A percentile compares a stretch with the other conserved stretches of the same genome.
These are phyloP conservation scores for Gymnoscopelus microlampas DNA, from an alignment of 2,797 vertebrate genomes.

Conservation along the genomic window DNA sequence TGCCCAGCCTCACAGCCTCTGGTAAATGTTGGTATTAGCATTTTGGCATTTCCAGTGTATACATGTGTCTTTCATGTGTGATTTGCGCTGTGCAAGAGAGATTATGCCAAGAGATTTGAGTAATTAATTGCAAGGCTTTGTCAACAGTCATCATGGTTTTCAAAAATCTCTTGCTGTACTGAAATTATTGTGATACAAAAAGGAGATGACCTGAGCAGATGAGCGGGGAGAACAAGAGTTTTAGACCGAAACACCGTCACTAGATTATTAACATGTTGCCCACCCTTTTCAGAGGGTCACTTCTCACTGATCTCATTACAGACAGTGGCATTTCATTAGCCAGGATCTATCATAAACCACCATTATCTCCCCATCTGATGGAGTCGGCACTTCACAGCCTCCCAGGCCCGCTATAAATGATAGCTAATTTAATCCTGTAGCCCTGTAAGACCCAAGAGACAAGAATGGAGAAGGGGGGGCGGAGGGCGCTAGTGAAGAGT, in stretches of 20 bases:
- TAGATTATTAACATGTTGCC: conserved; percentile 59
- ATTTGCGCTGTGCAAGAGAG: conserved; percentile 28
- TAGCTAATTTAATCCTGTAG: conserved; percentile 75
- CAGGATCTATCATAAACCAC: conserved; percentile 74
- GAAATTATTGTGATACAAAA: not conserved
- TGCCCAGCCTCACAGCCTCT: conserved; percentile 69
- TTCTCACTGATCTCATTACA: conserved; percentile 82
- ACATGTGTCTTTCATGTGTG: conserved; percentile 54
- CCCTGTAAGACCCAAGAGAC: conserved; percentile 47
- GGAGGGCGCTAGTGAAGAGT: conserved; percentile 4
- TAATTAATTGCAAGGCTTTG: not conserved
- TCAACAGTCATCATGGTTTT: not conserved
- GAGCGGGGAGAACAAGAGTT: conserved; percentile 23
- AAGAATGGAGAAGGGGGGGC: not conserved
- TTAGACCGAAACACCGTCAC: conserved; percentile 46
- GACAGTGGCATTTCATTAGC: conserved; percentile 81
- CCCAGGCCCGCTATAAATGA: conserved; percentile 74
- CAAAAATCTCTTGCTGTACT: too few relatives aligned
- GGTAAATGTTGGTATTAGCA: conserved; percentile 87
- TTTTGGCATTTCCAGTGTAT: conserved; percentile 83
- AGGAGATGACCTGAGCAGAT: conserved; percentile 1
- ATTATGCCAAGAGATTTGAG: not conserved
- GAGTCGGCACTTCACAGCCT: conserved; percentile 73
- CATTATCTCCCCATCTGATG: conserved; percentile 76
- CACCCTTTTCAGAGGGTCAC: conserved; percentile 72